These are phyloP conservation scores for Ammodramus savannarum DNA, from an alignment of 2,113 vertebrate genomes.

Conservation along the genomic window DNA sequence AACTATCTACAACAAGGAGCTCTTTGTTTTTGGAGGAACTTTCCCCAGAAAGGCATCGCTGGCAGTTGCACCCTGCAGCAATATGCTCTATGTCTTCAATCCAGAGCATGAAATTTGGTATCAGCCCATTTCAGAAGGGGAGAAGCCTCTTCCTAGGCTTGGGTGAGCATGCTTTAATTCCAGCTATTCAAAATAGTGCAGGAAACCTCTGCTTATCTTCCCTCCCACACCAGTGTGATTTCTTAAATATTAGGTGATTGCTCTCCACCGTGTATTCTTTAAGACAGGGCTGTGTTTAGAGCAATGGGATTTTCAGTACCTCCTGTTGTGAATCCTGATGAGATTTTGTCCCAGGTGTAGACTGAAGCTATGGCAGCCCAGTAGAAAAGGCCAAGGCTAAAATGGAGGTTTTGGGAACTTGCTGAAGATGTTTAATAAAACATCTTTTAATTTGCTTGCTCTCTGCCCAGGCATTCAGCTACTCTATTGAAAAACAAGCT, in stretches of 20 bases:
- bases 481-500: conserved; percentile 82
- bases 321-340: neutral
- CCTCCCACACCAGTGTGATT: neutral
- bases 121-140: conserved; percentile 87
- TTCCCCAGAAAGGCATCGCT: conserved; percentile 53
- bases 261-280: neutral
- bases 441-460: neutral
- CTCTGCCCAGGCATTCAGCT: conserved; percentile 73
- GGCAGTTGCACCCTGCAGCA: conserved; percentile 75
- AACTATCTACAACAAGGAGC: conserved; percentile 82
- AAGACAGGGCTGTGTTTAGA: neutral
- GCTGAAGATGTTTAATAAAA: neutral
- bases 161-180: conserved; percentile 73
- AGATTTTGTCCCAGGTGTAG: neutral
- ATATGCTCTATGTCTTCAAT: conserved; percentile 85
- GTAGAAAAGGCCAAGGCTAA: neutral
- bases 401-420: neutral
- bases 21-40: conserved; percentile 87
- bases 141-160: conserved; percentile 81
- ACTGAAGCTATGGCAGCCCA: neutral
- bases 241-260: neutral
- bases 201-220: neutral
- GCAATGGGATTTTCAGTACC: neutral
- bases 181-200: neutral
- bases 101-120: conserved; percentile 90